Evolutionary conservation across 2,797 vertebrate species (phyloP).

Genomic region (Chelon labrosus): DNA sequence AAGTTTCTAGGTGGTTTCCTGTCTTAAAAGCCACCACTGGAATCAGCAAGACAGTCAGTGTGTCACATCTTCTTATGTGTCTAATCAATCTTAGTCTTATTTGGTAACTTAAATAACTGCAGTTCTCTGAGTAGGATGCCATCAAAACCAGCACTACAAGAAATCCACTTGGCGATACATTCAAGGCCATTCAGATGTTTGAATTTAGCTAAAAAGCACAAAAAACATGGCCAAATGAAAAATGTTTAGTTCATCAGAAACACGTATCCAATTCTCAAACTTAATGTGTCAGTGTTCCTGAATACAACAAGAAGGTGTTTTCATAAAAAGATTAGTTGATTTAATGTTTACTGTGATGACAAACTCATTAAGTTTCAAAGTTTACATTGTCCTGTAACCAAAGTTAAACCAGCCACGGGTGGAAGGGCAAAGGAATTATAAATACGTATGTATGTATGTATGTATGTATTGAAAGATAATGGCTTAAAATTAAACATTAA

Average conservation of each 20-base stretch:
- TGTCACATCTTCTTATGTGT: not conserved
- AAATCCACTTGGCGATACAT: not conserved
- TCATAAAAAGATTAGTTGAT: not conserved
- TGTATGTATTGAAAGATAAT: not conserved
- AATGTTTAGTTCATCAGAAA: not conserved
- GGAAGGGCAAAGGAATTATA: not conserved
- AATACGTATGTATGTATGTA: not conserved
- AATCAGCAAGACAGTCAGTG: not conserved
- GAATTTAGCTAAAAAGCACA: not conserved
- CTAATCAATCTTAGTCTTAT: not conserved
- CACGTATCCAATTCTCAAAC: not conserved
- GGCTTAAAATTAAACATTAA: constrained; percentile 1
- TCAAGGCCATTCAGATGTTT: constrained; percentile 8
- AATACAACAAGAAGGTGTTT: not conserved
- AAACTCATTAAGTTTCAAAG: not conserved
- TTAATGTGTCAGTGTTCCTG: not conserved
- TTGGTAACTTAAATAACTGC: not conserved
- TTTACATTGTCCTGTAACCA: not conserved
- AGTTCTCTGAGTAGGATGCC: not conserved
- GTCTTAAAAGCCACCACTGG: not conserved
- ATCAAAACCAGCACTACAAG: not conserved
- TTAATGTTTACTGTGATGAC: not conserved
- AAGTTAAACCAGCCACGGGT: not conserved
- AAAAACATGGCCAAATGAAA: not conserved
- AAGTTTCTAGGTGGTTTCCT: not conserved